Base-by-base conservation (phyloP, 2,888 invertebrate species). In the Cloeon dipterum region DNA sequence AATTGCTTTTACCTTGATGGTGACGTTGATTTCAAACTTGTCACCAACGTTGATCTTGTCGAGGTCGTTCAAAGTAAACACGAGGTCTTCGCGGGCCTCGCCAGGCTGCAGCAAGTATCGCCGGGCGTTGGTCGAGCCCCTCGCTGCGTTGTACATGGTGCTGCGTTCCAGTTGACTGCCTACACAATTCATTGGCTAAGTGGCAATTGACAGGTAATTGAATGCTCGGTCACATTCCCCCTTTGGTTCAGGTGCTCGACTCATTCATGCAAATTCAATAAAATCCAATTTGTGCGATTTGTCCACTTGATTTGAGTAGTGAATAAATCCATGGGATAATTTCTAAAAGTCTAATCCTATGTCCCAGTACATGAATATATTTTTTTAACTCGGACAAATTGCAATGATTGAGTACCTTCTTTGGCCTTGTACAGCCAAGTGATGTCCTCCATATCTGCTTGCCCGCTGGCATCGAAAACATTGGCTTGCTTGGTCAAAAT, bases 401-500 rank as follows among this genome's bases (percentile, higher is more conserved):
- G n/a, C n/a, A n/a, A n/a, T n/a, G n/a, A n/a, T n/a, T n/a, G n/a
- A n/a, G 17, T 34, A 59, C 65, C 78, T 58, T 82, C 81, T 37
- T 59, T 58, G 35, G 68, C 62, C 54, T 82, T 82, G 57, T 81
- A 82, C 42, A 66, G 57, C 1, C 54, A 46, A 1, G 73, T 76
- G 45, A 81, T 70, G 46, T 79, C 74, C 47, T 74, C 65, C 2
- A 70, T 59, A 47, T 81, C 79, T 35, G 63, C 65, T 43, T 77
- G 75, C 1, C 76, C 76, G 25, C 68, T 64, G 0, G 71, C 70
- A 49, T 77, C 78, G 47, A 69, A 74, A 11, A 73, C 59, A 51
- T 66, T 76, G 0, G 75, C 73, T 45, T 68, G 66, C 58, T 81
- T 81, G 0, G 81, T 81, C 7, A 77, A 57, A 36, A 82, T 63